A percentile compares a stretch with the other conserved stretches of the same genome.
Conservation (phyloP, 1,140 invertebrate genomes). For the Nymphalis io region DNA sequence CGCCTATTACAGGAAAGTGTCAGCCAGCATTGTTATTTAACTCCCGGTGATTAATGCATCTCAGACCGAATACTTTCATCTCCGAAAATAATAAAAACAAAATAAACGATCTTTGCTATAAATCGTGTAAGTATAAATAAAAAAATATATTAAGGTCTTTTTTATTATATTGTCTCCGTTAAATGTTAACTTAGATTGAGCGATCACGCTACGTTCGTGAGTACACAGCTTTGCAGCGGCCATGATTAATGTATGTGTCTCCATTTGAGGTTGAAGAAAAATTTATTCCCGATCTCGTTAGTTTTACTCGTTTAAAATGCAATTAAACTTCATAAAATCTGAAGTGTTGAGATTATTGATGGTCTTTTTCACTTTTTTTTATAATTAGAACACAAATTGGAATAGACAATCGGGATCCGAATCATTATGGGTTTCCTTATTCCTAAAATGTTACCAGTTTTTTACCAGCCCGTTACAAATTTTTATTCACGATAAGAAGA, state of each 20-base stretch:
- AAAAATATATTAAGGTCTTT: not conserved
- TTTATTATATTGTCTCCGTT: not conserved
- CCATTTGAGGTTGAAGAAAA: constrained; percentile 27
- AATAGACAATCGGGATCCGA: not conserved
- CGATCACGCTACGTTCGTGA: not conserved
- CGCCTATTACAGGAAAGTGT: not conserved
- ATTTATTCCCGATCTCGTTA: constrained; percentile 31
- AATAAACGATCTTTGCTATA: not conserved
- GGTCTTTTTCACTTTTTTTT: constrained; percentile 4
- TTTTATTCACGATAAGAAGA: no score
- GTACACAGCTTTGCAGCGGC: not conserved
- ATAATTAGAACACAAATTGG: not conserved
- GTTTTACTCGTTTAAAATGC: constrained; percentile 20
- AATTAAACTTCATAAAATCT: constrained; percentile 26
- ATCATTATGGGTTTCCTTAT: not conserved
- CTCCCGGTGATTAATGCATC: not conserved
- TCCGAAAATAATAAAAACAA: not conserved
- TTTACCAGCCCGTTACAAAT: not conserved
- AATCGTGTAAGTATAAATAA: not conserved
- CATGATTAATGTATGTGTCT: constrained; percentile 22
- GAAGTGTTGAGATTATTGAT: constrained; percentile 13
- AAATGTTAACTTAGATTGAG: not conserved
- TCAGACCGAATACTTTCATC: not conserved
- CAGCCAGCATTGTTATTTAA: not conserved
- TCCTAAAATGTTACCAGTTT: not conserved